These are phyloP conservation scores for Platysteira castanea DNA, from an alignment of 2,113 vertebrate species.

Conservation along the genomic window DNA sequence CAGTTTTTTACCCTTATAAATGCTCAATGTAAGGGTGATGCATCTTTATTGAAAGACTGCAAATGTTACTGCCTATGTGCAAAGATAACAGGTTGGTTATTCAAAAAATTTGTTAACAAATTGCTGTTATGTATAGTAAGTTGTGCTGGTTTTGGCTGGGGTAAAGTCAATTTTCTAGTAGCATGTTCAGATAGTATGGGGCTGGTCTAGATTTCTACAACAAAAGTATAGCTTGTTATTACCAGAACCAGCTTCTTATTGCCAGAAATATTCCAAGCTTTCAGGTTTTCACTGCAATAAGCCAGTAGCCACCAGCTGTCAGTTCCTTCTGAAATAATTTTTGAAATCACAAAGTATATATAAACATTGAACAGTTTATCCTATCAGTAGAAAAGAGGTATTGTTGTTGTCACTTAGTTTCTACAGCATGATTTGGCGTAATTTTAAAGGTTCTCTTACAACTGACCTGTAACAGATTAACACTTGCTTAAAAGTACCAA, in stretches of 20 bases:
- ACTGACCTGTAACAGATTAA: neutral
- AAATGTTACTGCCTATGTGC: neutral
- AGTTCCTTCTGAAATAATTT: neutral
- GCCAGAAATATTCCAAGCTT: neutral
- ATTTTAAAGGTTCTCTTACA: neutral
- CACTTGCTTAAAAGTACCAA: neutral
- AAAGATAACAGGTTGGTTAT: neutral
- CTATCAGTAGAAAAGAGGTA: neutral
- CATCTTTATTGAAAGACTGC: neutral
- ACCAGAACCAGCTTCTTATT: neutral
- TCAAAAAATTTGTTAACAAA: neutral
- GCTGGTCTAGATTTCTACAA: neutral
- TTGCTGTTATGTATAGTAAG: neutral
- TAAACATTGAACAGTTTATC: neutral
- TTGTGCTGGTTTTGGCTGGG: neutral
- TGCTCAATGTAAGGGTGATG: neutral
- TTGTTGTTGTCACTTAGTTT: neutral
- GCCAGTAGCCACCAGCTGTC: neutral
- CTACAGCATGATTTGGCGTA: neutral
- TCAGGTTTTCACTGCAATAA: neutral
- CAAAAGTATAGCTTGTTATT: neutral
- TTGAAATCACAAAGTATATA: neutral
- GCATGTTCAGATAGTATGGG: neutral
- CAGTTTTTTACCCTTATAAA: neutral
- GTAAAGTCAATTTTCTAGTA: neutral